phyloP scores from a whole-genome alignment of 2,888 invertebrate species.

The Esperia sulphurella region DNA sequence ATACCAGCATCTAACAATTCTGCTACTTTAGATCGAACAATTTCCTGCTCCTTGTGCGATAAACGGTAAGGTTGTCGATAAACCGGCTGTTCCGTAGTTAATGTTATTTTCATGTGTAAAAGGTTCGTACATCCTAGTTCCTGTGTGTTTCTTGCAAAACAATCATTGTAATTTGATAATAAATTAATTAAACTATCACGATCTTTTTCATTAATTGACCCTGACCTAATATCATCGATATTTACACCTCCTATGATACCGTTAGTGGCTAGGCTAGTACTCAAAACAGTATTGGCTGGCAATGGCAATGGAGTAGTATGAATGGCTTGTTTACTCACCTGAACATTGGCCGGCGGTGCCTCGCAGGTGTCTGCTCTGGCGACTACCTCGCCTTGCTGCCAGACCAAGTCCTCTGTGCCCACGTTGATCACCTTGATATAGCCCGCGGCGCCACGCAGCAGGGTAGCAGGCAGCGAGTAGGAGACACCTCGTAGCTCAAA shows the following conservation, averaged over 20 bases:
- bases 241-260: constrained; percentile 6
- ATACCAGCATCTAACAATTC: constrained; percentile 23
- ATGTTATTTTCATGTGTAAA: constrained; percentile 2
- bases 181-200: constrained; percentile 6
- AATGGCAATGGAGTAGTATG: neutral
- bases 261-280: constrained; percentile 1
- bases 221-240: neutral
- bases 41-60: constrained; percentile 9
- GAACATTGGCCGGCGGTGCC: too few relatives aligned
- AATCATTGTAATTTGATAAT: constrained; percentile 10
- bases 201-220: constrained; percentile 8
- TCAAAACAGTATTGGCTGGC: constrained; percentile 3
- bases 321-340: too few relatives aligned
- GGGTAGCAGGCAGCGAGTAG: constrained; percentile 21
- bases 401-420: neutral
- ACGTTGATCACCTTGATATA: constrained; percentile 24
- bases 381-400: too few relatives aligned
- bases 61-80: constrained; percentile 16
- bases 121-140: neutral
- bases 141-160: neutral
- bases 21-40: constrained; percentile 11
- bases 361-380: too few relatives aligned
- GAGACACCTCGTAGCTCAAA: constrained; percentile 18
- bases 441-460: constrained; percentile 20
- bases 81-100: constrained; percentile 4